Evolutionary conservation across 2,888 invertebrate species (phyloP), one percentile per base, ranked within the genome.

Genomic region (Meloe dianella): DNA sequence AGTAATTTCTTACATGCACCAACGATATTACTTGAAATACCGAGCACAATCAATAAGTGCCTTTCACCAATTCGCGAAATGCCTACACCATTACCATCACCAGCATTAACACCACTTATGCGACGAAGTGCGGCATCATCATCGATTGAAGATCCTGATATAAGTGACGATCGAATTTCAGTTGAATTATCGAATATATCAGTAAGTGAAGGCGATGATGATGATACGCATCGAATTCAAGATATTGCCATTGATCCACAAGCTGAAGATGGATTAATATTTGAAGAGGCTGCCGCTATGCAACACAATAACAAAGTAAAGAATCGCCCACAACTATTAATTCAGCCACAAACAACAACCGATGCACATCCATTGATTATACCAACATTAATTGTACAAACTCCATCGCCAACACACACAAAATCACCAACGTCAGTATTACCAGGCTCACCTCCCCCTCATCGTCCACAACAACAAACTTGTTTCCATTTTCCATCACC

Each of bases 41-140:
- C 93, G 51, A 89, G 88, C 81, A 85, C 87, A 78, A 90, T 90
- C 76, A 91, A 89, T 79, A 91, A 91, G 84, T 93, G 92, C 85
- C 87, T 93, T 72, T 92, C 92, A 61, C 93, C 93, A 0, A 93
- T 93, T 72, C 86, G 91, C 72, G 92, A 92, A 82, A 86, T 92
- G 74, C 92, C 92, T 3, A 92, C 92, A 0, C 92, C 92, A 24
- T 84, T 91, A 30, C 92, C 92, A 17, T 92, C 90, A 14, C 91
- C 91, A 4, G 86, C 90, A 17, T 86, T 91, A 14, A 91, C 91
- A 0, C 92, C 92, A 0, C 84, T 91, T 22, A 86, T 88, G 86
- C 79, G 87, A 71, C 79, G 82, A 59, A 78, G 77, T 56, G 75
- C 77, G 17, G 70, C 85, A 81, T 66, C 87, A 82, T 66, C 88